Evolutionary conservation across 2,797 vertebrate species (phyloP), one percentile per base, ranked within the genome.

Genomic region (Sus cebifrons): DNA sequence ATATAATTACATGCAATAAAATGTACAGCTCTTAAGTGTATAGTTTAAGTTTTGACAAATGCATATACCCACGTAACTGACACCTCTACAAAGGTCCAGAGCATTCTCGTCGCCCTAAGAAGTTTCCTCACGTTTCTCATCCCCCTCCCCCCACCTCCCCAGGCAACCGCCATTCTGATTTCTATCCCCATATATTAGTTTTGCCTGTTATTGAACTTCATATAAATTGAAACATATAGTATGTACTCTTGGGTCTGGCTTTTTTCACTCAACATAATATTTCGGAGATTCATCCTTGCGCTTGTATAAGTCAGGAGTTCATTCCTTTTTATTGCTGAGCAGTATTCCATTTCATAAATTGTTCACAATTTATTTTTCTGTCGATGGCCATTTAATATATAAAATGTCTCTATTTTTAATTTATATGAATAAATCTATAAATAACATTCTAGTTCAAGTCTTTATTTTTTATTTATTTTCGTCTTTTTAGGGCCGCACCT

Each of bases 1-100:
- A 62, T 78, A 73, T 75, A 94, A 86, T 93, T 89, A 44, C n/a
- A 86, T 64, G 32, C 25, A 79, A 90, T 64, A 86, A 96, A 95
- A 91, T 36, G 29, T 54, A 79, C 32, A 89, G 11, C n/a, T 89
- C 44, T 64, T 85, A 75, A 93, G 36, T 54, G 62, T 29, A 54
- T 3, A 70, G 11, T 86, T 74, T 86, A 85, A 91, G 20, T 86
- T 92, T 83, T 86, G 71, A 68, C 27, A 89, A 94, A 75, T 17
- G 3, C 36, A n/a, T 85, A 6, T 32, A 77, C 44, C 16, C 54
- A 21, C 70, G 62, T 75, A 86, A 89, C 60, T 9, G 71, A 74
- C 4, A 67, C 15, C 32, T 91, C n/a, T 36, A 17, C 58, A 60
- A 93, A 95, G 12, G 8, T 93, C 64, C 29, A 68, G 49, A 73